Base-by-base conservation (phyloP, 1,140 invertebrate species). In the Trichoplusia ni region DNA sequence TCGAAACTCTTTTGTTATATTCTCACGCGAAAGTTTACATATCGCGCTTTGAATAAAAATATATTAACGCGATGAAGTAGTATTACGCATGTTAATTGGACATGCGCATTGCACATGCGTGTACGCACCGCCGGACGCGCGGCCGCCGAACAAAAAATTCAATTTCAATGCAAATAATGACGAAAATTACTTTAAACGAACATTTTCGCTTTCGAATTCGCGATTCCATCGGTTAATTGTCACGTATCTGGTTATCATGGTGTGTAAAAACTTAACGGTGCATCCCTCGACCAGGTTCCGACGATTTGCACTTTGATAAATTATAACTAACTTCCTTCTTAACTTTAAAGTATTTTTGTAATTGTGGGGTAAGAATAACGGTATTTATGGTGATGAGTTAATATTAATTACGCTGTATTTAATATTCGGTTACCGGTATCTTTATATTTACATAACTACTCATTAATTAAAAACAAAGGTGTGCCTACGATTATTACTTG, bases 151-250 rank as follows among this genome's bases (percentile, higher is more conserved):
- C 81, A 81, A 81, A 77, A 80, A 56, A 68, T 44, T 71, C 73
- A 69, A 82, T 84, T 79, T 78, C 70, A 44, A 89, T 86, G 84
- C 81, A 86, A 87, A 89, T 86, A 75, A 65, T 63, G 37, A 64
- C 68, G 59, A 79, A 85, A 86, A 83, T 86, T 80, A 51, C 72
- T 38, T 69, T 66, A 75, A 77, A 83, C 44, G 40, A 63, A 44
- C 64, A 58, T 79, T 84, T 82, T 82, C 75, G 71, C 69, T 82
- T 82, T 81, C 78, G 62, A 79, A 67, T 76, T 76, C 59, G 51
- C 65, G 79, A 84, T 85, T 47, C 53, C 40, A 84, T 84, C 78
- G 61, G 33, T 64, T 82, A 82, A 82, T 83, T 83, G 75, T 80
- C 38, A 60, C 53, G 23, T 83, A 84, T 78, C 74, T 66, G 59